Percentiles rank a stretch among this genome's conserved stretches.
Conservation (phyloP, 2,888 invertebrate genomes). For the Stomorhina lunata region DNA sequence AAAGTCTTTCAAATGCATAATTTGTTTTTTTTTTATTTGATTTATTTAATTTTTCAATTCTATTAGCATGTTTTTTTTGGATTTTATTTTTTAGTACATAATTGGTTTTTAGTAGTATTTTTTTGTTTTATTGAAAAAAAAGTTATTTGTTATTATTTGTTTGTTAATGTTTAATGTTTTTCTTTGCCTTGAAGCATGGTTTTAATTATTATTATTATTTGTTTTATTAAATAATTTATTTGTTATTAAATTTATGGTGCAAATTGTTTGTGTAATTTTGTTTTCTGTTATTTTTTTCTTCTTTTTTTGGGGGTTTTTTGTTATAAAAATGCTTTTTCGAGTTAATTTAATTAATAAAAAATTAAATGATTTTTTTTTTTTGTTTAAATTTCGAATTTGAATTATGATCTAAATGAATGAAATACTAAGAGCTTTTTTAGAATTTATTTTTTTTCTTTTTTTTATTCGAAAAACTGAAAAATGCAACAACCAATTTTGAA, state of each 20-base stretch:
- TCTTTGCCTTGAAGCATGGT: slow-evolving; percentile 55
- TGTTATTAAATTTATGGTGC: slow-evolving; percentile 54
- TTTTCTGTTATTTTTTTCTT: background rate
- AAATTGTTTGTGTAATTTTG: slow-evolving; percentile 25
- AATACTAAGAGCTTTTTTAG: slow-evolving; percentile 9
- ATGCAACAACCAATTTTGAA: slow-evolving; percentile 41
- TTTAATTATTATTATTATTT: slow-evolving; percentile 65
- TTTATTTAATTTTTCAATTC: slow-evolving; percentile 73
- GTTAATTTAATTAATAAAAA: background rate
- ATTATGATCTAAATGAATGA: background rate
- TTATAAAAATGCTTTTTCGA: slow-evolving; percentile 41
- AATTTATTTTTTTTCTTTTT: background rate
- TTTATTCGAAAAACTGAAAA: background rate
- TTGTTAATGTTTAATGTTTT: slow-evolving; percentile 4
- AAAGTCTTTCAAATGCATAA: slow-evolving; percentile 59
- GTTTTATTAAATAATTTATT: slow-evolving; percentile 45
- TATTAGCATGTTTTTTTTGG: slow-evolving; percentile 73
- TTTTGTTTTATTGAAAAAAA: slow-evolving; percentile 54
- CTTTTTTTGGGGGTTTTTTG: too few species aligned
- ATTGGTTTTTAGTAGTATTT: slow-evolving; percentile 33
- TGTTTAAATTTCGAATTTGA: background rate
- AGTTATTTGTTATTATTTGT: slow-evolving; percentile 3
- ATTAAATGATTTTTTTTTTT: background rate
- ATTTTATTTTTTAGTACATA: slow-evolving; percentile 48
- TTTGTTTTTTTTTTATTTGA: slow-evolving; percentile 57